Base-by-base conservation (phyloP, 2,888 invertebrate species). In the Pseudeuparius sepicola region DNA sequence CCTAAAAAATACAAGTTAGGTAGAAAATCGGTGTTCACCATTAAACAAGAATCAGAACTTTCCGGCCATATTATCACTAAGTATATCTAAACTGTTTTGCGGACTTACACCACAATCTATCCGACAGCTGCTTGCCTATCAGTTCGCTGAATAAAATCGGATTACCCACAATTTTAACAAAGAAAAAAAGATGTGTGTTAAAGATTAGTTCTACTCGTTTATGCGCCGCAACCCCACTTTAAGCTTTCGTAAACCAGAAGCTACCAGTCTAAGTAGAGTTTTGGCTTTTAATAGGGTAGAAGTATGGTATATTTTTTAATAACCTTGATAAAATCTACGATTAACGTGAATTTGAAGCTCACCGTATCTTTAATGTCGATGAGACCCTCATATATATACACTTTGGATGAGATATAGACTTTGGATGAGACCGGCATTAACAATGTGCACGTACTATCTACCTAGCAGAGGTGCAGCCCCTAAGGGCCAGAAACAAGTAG, bases 401-500 rank as follows among this genome's bases (percentile, higher is more conserved):
- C n/a, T n/a, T n/a, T n/a, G n/a, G n/a, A n/a, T n/a, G n/a, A n/a
- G n/a, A n/a, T n/a, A n/a, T n/a, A n/a, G n/a, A n/a, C n/a, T n/a
- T n/a, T n/a, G n/a, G n/a, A n/a, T n/a, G n/a, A 34, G 17, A 34
- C 34, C n/a, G 28, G 34, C 6, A 29, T 34, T 34, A 33, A 25
- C 28, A 37, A 28, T 18, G 37, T 35, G 4, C 40, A 37, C 25
- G 24, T n/a, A n/a, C n/a, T n/a, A n/a, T n/a, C n/a, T 13, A 12
- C 31, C 34, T 18, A 25, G 27, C 14, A 16, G 24, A 25, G 37
- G 39, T 25, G 17, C 14, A 9, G 42, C 39, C 7, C 7, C 1
- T 12, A 41, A 39, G 25, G 43, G 41, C 11, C 30, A 37, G 14
- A 40, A 40, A 34, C 36, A 39, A 39, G 40, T 42, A 10, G 43